Percentiles rank a stretch among this genome's conserved stretches.
Evolutionary conservation across 2,113 vertebrate genomes (phyloP).

Genomic region (Alouatta palliata): DNA sequence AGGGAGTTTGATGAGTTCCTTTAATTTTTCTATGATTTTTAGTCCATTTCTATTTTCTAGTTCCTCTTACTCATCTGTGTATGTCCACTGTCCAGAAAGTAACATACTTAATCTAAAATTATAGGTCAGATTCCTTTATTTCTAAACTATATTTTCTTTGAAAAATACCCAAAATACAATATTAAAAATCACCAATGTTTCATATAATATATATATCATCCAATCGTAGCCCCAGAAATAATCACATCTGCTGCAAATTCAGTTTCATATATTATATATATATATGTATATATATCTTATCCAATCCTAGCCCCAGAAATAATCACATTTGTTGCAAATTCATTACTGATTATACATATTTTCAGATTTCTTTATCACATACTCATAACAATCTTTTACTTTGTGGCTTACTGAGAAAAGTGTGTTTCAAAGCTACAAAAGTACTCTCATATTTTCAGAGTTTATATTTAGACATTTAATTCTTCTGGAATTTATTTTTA

Average conservation of each 20-base stretch:
- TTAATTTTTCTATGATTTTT: not conserved
- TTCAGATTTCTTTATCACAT: not conserved
- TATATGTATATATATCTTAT: not conserved
- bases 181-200: not conserved
- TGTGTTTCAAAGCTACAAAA: not conserved
- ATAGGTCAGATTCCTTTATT: not conserved
- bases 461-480: not conserved
- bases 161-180: not conserved
- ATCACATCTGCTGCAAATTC: not conserved
- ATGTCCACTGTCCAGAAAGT: not conserved
- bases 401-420: not conserved
- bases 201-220: not conserved
- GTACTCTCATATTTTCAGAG: not conserved
- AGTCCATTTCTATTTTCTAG: not conserved
- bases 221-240: not conserved
- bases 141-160: conserved; percentile 22
- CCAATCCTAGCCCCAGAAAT: not conserved
- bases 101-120: not conserved
- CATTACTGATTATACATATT: not conserved
- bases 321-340: not conserved
- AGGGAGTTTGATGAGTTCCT: not conserved
- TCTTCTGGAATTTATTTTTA: not conserved
- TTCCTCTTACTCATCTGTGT: not conserved
- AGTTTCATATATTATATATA: too few species aligned
- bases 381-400: not conserved